Evolutionary conservation across 2,797 vertebrate species (phyloP), one percentile per base, ranked within the genome.

Genomic region (Chelidonichthys spinosus): DNA sequence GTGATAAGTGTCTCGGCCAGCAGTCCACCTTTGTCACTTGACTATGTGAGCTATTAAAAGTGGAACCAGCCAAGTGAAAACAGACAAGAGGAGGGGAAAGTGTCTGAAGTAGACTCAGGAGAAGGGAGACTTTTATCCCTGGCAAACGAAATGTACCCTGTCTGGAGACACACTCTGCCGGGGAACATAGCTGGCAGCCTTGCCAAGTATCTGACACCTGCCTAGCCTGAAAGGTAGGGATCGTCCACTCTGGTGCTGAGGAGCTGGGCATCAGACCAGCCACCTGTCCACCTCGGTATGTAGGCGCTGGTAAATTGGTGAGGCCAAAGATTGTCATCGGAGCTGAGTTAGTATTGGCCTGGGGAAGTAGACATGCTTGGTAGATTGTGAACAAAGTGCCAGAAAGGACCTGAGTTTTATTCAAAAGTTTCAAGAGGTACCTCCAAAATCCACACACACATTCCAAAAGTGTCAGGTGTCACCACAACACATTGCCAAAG

Each of bases 181-280:
- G 44, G 44, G 44, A 47, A 47, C 15, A n/a, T 17, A 15, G 63
- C 60, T 39, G 39, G 66, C 59, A 76, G 67, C 6, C 4, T 71
- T 89, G 86, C 80, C 91, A 88, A 85, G 66, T 60, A 68, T 66
- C 55, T 76, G 85, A 89, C 85, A 86, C 78, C 80, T 80, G 81
- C 79, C 71, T 54, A 25, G 63, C 62, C 75, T 71, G 55, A 75
- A 54, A 72, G 73, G 54, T 63, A 53, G 70, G 72, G 63, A 59
- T 74, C 64, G 6, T 78, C 67, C 64, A 62, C 66, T n/a, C 54
- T 43, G 80, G 58, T 76, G 74, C 40, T 15, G 55, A 76, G 72
- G 47, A 85, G 72, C 56, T 47, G 78, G 72, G 83, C 72, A 50
- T 60, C 78, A 58, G 68, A 87, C 77, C 82, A 76, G 76, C 73